Evolutionary conservation across 2,797 vertebrate species (phyloP).

Genomic region (Tenualosa ilisha): DNA sequence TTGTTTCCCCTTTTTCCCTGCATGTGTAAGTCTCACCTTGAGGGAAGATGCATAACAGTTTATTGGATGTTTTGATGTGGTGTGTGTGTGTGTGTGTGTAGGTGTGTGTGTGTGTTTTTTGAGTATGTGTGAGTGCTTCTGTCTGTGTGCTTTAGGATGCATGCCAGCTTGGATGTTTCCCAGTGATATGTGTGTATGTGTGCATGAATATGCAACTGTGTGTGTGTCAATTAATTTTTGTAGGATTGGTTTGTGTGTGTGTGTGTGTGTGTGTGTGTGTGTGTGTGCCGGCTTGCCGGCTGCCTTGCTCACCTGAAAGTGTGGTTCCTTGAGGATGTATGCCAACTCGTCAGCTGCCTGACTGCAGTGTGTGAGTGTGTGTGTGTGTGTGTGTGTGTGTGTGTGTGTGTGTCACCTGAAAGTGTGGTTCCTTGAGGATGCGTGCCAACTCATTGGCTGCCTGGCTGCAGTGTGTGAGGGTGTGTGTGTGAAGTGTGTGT

Average conservation of each 20-base stretch:
- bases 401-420: background rate
- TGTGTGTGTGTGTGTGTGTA: conserved; percentile 1
- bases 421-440: background rate
- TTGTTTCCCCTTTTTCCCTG: background rate
- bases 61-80: background rate
- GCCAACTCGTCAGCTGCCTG: no score
- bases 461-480: conserved; percentile 56
- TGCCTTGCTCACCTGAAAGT: conserved; percentile 43
- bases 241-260: background rate
- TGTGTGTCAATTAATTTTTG: background rate
- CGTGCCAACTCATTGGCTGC: background rate
- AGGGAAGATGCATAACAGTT: background rate
- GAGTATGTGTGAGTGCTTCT: background rate
- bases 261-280: conserved; percentile 19
- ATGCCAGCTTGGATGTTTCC: background rate
- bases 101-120: background rate
- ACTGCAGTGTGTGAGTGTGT: conserved; percentile 41
- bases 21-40: background rate
- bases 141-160: background rate
- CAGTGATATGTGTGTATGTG: background rate
- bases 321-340: no score
- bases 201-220: background rate
- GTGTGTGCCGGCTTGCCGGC: conserved; percentile 79
- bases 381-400: conserved; percentile 57
- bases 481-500: background rate